A percentile compares a stretch with the other conserved stretches of the same genome.
Conservation (phyloP, 2,797 vertebrate genomes). For the Cirrhinus molitorella region DNA sequence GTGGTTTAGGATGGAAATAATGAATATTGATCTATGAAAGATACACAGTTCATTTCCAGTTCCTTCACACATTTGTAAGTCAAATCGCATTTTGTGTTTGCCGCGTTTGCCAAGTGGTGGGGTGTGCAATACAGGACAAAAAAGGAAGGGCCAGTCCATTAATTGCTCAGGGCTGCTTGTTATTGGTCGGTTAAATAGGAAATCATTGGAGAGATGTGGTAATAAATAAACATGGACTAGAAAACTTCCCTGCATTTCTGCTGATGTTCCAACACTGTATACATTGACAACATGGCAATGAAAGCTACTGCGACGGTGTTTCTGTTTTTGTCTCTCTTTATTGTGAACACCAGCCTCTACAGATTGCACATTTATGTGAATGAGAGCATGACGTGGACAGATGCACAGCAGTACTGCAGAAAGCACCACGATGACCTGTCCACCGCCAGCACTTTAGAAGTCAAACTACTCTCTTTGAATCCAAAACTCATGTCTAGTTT, state of each 20-base stretch:
- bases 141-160: not conserved
- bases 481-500: not conserved
- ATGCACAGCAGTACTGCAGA: constrained; percentile 5
- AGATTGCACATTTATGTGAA: not conserved
- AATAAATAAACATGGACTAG: not conserved
- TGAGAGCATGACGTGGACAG: not conserved
- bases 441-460: not conserved
- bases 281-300: not conserved
- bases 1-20: not conserved
- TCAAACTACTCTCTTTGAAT: not conserved
- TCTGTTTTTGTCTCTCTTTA: not conserved
- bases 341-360: not conserved
- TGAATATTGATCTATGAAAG: not conserved
- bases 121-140: not conserved
- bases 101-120: not conserved
- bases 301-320: not conserved
- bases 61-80: not conserved
- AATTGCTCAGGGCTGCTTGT: not conserved
- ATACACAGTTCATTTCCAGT: not conserved
- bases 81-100: not conserved
- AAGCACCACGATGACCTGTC: constrained; percentile 14
- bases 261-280: not conserved
- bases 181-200: not conserved
- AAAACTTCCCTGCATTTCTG: not conserved
- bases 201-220: not conserved